Base-by-base conservation (phyloP, 2,888 invertebrate species). In the Eupithecia insigniata region DNA sequence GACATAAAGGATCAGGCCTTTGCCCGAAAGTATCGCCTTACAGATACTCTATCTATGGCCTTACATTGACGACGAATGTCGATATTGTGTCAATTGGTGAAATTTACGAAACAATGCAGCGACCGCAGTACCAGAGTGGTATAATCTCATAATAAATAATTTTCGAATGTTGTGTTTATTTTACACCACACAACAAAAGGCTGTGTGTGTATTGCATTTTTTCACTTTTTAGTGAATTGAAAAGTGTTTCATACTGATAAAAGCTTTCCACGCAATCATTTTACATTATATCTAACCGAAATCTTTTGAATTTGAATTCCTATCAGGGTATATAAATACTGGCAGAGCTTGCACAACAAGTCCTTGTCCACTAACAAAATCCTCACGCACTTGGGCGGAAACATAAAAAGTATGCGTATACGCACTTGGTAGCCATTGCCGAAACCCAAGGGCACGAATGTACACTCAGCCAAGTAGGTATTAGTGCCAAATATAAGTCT, bases 361-460 rank as follows among this genome's bases (percentile, higher is more conserved):
- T 71, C 58, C 70, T 72, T 73, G 70, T 67, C 71, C 69, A 67
- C 75, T 78, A 78, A 76, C 74, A 76, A 79, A 79, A 75, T 69
- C 67, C 67, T 78, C 80, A 79, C 80, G 80, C 78, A 69, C 70
- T 67, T 46, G 67, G 68, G 72, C 78, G 80, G 80, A 79, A 78
- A 77, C 78, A 80, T 78, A 78, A 78, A 80, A 76, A 72, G 62
- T 69, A 46, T 73, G 76, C 75, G 75, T 69, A 73, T 66, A 66
- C 73, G 74, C 75, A 77, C 70, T 65, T 69, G 70, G 51, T 65
- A 67, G 26, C 75, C 74, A 78, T 75, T 76, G 80, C 78, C 72
- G 60, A 75, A 71, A 22, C 69, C 74, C 79, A 78, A 78, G 78
- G 78, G 74, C 76, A 64, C 22, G 7, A 8, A n/a, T 5, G 70